Percentiles rank a stretch among this genome's conserved stretches.
phyloP scores from a whole-genome alignment of 2,888 invertebrate species.

The Stratiomys singularior region DNA sequence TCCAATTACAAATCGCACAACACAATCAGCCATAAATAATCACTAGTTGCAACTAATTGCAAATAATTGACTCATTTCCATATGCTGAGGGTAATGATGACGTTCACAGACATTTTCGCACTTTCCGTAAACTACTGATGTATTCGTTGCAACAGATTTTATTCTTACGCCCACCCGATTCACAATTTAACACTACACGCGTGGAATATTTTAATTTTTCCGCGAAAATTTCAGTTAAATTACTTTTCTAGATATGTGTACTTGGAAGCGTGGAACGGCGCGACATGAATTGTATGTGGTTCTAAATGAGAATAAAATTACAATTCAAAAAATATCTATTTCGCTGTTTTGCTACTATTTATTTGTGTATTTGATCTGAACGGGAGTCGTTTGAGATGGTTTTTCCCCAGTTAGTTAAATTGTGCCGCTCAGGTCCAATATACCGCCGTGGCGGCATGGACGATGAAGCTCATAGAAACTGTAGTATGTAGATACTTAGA shows the following conservation, averaged over 20 bases:
- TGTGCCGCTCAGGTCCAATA: no score
- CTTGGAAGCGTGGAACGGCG: no score
- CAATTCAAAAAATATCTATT: no score
- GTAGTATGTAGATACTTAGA: neutral
- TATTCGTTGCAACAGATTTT: neutral
- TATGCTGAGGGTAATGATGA: no score
- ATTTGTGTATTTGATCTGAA: no score
- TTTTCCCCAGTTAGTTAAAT: no score
- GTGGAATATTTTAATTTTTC: neutral
- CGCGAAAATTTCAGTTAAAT: neutral
- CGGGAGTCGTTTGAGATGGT: no score
- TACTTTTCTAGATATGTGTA: neutral
- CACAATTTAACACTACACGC: neutral
- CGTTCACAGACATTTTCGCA: neutral
- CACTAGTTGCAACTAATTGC: no score
- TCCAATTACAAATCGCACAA: neutral
- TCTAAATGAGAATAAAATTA: neutral
- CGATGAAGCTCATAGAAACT: no score
- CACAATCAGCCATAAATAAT: neutral
- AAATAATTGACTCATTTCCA: no score
- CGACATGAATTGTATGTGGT: neutral
- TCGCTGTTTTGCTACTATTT: no score
- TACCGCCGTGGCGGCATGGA: no score
- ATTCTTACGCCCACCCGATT: neutral
- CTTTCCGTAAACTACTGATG: neutral